Evolutionary conservation across 2,888 invertebrate species (phyloP).

Genomic region (Belgica antarctica): DNA sequence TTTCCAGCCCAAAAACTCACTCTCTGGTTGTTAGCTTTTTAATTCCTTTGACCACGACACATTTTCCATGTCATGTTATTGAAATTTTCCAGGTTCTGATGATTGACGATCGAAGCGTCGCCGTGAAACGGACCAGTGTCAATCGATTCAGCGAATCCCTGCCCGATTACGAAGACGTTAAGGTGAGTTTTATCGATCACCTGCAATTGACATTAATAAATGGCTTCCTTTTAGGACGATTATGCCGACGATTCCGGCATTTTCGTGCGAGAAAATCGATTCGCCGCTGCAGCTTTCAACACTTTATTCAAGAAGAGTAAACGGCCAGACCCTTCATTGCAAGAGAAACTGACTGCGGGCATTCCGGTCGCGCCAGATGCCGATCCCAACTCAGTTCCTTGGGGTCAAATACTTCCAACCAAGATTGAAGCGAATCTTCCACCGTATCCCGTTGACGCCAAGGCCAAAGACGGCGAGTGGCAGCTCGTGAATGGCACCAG

Average conservation of each 20-base stretch:
- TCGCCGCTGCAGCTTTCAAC: conserved; percentile 48
- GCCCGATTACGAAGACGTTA: conserved; percentile 70
- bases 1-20: neutral
- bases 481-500: conserved; percentile 61
- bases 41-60: conserved; percentile 11
- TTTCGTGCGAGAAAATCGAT: conserved; percentile 53
- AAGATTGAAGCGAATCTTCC: conserved; percentile 58
- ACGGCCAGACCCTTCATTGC: conserved; percentile 20
- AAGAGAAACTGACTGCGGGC: conserved; percentile 19
- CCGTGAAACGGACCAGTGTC: conserved; percentile 58
- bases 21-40: too few relatives aligned
- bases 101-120: conserved; percentile 60
- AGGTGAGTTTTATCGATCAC: conserved; percentile 53
- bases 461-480: conserved; percentile 75
- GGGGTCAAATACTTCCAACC: conserved; percentile 53
- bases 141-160: conserved; percentile 57
- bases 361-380: conserved; percentile 45
- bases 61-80: conserved; percentile 37
- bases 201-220: neutral
- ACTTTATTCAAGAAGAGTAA: conserved; percentile 36
- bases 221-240: conserved; percentile 51
- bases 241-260: conserved; percentile 53
- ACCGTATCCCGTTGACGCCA: conserved; percentile 64
- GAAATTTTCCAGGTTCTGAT: conserved; percentile 54
- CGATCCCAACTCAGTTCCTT: conserved; percentile 50